Base-by-base conservation (phyloP, 2,888 invertebrate species). In the Limnephilus marmoratus region DNA sequence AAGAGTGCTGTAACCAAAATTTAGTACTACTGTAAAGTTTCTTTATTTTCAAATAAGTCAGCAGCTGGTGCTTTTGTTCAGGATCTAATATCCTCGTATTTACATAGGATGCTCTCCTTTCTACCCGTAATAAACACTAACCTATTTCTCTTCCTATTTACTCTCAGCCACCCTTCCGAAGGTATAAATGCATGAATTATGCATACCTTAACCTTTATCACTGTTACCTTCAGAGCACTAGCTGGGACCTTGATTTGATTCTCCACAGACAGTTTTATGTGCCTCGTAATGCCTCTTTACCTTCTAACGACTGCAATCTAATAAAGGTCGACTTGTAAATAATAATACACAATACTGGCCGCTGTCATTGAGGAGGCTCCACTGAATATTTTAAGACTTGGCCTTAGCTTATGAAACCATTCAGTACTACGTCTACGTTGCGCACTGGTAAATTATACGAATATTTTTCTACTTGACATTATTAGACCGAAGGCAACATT, bases 171-270 rank as follows among this genome's bases (percentile, higher is more conserved):
- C 68, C 68, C 68, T 68, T 68, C 68, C 68, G 24, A 86, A 45
- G 86, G 86, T 86, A 86, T 86, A 41, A 86, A 86, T 86, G 86
- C 37, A 86, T 86, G 45, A 86, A 86, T 86, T 86, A 86, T 86
- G 37, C 86, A n/a, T 4, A n/a, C 86, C 86, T 45, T 45, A 45
- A 86, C 86, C 86, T 45, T 86, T 86, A 37, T 86, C 86, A 49
- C 86, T 24, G 68, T 68, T 68, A 68, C 68, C 68, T 68, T 68
- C 68, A 68, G 31, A 15, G 15, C 13, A 18, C 82, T 34, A 34
- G 82, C 82, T 34, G 31, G 29, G 82, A 34, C 82, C 82, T 34
- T 34, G 82, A 82, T 31, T 82, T 31, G 82, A 18, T 18, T 82
- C 34, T 24, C 34, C 29, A 34, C 82, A 31, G 29, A 31, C 82